Evolutionary conservation across 2,113 vertebrate species (phyloP).

Genomic region (Silurus asotus): DNA sequence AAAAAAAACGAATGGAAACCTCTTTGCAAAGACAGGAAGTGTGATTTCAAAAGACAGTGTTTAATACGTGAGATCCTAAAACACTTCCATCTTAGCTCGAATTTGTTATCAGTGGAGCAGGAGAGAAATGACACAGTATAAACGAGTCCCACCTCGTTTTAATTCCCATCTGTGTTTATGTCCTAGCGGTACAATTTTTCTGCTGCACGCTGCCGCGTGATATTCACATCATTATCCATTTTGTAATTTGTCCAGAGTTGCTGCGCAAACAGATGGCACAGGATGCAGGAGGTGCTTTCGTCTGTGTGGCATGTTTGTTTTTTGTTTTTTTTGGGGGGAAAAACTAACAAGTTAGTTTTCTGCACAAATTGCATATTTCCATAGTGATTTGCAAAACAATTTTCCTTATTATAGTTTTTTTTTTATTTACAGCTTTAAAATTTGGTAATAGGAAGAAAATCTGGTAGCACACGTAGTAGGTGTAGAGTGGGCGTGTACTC

Average conservation of each 20-base stretch:
- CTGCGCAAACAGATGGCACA: slow-evolving; percentile 72
- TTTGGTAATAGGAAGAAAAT: not conserved
- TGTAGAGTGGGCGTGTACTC: not conserved
- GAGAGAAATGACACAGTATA: slow-evolving; percentile 22
- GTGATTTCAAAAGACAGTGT: not conserved
- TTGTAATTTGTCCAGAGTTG: slow-evolving; percentile 72
- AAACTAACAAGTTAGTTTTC: slow-evolving; percentile 28
- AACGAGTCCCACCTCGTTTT: slow-evolving; percentile 27
- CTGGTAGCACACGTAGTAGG: not conserved
- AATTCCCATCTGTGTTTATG: slow-evolving; percentile 53
- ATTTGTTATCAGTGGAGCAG: not conserved
- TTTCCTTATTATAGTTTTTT: not conserved
- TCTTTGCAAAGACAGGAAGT: not conserved
- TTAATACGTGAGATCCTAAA: not conserved
- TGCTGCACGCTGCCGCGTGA: slow-evolving; percentile 58
- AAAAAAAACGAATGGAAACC: not conserved
- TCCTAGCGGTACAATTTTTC: slow-evolving; percentile 64
- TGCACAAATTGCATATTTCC: slow-evolving; percentile 32
- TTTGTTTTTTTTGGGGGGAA: slow-evolving; percentile 19
- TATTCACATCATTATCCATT: slow-evolving; percentile 68
- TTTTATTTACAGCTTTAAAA: not conserved
- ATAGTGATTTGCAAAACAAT: not conserved
- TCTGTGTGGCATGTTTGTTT: slow-evolving; percentile 43
- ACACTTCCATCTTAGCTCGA: not conserved
- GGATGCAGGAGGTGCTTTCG: slow-evolving; percentile 70